phyloP scores from a whole-genome alignment of 2,888 invertebrate species.

The Syrphus vitripennis region DNA sequence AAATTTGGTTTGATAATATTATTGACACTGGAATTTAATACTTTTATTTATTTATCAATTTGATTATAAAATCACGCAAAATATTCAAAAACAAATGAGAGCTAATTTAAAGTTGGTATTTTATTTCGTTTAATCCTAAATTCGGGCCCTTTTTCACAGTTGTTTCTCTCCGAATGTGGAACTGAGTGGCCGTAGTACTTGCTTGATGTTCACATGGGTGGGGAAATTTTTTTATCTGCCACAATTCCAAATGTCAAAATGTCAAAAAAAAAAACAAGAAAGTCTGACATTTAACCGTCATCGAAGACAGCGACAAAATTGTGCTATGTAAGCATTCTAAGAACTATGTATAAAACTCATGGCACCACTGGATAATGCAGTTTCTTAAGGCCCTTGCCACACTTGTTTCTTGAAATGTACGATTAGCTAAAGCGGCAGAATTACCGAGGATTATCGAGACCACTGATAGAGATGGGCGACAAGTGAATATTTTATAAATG shows the following conservation, averaged over 20 bases:
- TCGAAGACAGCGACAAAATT: not conserved
- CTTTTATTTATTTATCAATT: constrained; percentile 5
- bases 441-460: too few species aligned
- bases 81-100: constrained; percentile 17
- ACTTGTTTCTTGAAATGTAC: not conserved
- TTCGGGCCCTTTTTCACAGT: constrained; percentile 35
- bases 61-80: constrained; percentile 29
- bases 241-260: constrained; percentile 10
- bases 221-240: constrained; percentile 41
- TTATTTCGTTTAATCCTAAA: constrained; percentile 20
- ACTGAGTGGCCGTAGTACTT: constrained; percentile 39
- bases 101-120: not conserved
- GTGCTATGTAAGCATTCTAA: not conserved
- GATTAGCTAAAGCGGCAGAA: too few species aligned
- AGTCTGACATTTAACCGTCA: not conserved
- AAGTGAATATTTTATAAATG: too few species aligned
- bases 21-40: constrained; percentile 39
- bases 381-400: not conserved
- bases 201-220: constrained; percentile 56
- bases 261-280: not conserved
- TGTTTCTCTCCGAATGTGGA: constrained; percentile 43
- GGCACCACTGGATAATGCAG: not conserved
- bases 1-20: constrained; percentile 17
- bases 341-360: not conserved
- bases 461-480: too few species aligned